Conservation (phyloP, 2,888 invertebrate species). For the Antheraea assamensis region DNA sequence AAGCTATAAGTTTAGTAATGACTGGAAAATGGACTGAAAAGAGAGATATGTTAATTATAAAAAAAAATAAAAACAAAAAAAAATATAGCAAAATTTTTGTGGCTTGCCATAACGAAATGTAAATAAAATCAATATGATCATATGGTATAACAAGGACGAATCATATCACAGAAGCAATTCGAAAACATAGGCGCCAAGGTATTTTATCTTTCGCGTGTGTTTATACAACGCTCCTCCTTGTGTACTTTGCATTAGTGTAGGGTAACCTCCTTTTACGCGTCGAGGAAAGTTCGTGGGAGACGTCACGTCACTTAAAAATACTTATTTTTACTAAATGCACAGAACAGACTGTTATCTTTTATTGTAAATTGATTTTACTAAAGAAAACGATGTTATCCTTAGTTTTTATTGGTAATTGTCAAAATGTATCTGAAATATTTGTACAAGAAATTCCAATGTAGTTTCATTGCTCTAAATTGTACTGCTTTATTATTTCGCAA, state of each 20-base stretch:
- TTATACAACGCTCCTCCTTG: conserved; percentile 39
- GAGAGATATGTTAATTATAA: too few relatives aligned
- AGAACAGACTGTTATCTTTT: conserved; percentile 25
- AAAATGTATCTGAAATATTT: too few relatives aligned
- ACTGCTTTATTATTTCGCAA: too few relatives aligned
- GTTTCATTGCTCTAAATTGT: too few relatives aligned
- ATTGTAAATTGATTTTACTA: background rate
- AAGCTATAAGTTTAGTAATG: too few relatives aligned
- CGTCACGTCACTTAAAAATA: conserved; percentile 36
- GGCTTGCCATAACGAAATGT: background rate
- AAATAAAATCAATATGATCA: background rate
- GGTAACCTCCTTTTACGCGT: conserved; percentile 32
- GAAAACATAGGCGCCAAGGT: conserved; percentile 25
- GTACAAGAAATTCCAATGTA: too few relatives aligned
- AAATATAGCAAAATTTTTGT: background rate
- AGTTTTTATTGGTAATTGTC: background rate
- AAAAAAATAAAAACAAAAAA: too few relatives aligned
- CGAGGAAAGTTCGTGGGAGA: conserved; percentile 37
- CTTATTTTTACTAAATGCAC: conserved; percentile 33
- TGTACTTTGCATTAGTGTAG: conserved; percentile 47
- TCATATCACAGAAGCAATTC: conserved; percentile 5
- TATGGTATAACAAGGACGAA: background rate
- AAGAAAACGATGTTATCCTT: background rate
- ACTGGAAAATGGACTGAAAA: too few relatives aligned
- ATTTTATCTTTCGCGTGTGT: conserved; percentile 36